Conservation (phyloP, 2,888 invertebrate genomes). For the Byasa hedistus region DNA sequence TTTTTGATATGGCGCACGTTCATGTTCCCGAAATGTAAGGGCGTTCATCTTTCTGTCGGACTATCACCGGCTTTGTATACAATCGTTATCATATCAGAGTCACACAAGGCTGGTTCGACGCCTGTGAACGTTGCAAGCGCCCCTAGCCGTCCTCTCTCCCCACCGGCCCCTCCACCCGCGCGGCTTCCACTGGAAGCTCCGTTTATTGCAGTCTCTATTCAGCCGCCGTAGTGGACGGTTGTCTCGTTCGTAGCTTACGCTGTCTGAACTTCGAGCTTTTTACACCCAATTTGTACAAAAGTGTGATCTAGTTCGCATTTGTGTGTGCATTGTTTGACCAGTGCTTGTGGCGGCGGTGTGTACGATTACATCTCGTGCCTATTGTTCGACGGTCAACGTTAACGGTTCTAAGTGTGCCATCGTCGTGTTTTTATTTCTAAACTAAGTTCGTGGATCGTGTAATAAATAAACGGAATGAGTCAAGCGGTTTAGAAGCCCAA, state of each 20-base stretch:
- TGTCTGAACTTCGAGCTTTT: slow-evolving; percentile 71
- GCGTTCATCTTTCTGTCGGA: slow-evolving; percentile 46
- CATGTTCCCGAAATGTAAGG: slow-evolving; percentile 34
- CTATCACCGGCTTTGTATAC: slow-evolving; percentile 63
- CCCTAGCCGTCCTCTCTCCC: slow-evolving; percentile 59
- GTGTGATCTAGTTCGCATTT: slow-evolving; percentile 47
- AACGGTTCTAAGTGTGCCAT: slow-evolving; percentile 56
- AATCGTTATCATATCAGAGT: slow-evolving; percentile 72
- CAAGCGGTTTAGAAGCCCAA: slow-evolving; percentile 56
- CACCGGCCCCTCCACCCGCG: slow-evolving; percentile 42
- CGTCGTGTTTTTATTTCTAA: slow-evolving; percentile 54
- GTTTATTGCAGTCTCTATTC: slow-evolving; percentile 69
- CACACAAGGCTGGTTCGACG: slow-evolving; percentile 65
- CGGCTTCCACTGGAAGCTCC: slow-evolving; percentile 37
- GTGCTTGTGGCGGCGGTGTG: slow-evolving; percentile 50
- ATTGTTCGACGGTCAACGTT: slow-evolving; percentile 49
- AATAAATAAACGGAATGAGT: slow-evolving; percentile 60
- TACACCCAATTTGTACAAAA: slow-evolving; percentile 55
- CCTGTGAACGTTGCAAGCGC: slow-evolving; percentile 44
- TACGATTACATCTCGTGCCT: slow-evolving; percentile 40
- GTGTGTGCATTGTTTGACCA: slow-evolving; percentile 41
- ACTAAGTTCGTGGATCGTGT: slow-evolving; percentile 65
- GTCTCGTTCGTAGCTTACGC: slow-evolving; percentile 48
- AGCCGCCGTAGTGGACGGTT: slow-evolving; percentile 44
- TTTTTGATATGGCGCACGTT: slow-evolving; percentile 19